Conservation (phyloP, 2,797 vertebrate genomes). For the Cossypha dichroa region DNA sequence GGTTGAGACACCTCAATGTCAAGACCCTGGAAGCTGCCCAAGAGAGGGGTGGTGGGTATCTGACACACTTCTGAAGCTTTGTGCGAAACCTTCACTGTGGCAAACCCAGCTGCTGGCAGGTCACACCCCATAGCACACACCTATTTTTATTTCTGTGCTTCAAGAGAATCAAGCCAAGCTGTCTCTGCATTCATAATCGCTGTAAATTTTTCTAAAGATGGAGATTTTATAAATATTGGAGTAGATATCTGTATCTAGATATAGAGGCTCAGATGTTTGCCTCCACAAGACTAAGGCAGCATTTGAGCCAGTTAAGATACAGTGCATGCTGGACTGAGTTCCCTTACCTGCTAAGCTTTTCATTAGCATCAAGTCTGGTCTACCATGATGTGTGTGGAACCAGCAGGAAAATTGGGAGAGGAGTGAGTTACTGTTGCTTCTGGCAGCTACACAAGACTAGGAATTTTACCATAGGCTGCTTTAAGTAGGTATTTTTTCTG, state of each 20-base stretch:
- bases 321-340: not conserved
- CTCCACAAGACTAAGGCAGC: not conserved
- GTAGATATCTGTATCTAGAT: not conserved
- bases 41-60: not conserved
- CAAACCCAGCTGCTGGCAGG: not conserved
- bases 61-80: not conserved
- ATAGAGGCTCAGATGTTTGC: not conserved
- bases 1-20: not conserved
- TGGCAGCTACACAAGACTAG: not conserved
- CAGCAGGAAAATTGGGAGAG: not conserved
- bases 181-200: not conserved
- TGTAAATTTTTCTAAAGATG: not conserved
- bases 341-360: not conserved
- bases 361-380: not conserved
- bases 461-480: not conserved
- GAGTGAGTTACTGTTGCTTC: not conserved
- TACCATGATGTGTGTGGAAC: not conserved
- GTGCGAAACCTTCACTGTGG: not conserved
- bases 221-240: not conserved
- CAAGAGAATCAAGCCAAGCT: not conserved
- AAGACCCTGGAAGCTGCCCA: not conserved
- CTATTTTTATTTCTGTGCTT: not conserved
- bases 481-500: not conserved
- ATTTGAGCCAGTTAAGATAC: not conserved
- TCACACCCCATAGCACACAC: not conserved